A percentile compares a stretch with the other conserved stretches of the same genome.
Conservation (phyloP, 2,113 vertebrate species). For the Amblyornis subalaris region DNA sequence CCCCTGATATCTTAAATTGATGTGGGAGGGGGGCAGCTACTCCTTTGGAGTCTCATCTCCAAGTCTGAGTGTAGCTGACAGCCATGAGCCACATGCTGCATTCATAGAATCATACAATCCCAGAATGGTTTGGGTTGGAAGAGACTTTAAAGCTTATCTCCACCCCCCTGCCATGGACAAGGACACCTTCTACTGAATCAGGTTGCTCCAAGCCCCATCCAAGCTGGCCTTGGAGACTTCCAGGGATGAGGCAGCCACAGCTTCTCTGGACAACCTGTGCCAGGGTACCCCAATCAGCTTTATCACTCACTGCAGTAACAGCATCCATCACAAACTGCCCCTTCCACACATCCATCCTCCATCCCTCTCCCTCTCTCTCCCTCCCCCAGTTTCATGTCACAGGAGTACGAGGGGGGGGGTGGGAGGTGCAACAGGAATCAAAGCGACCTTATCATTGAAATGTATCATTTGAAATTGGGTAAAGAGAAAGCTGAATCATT, state of each 20-base stretch:
- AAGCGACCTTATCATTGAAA: background rate
- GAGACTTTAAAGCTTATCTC: background rate
- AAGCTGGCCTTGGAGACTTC: background rate
- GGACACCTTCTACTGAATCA: background rate
- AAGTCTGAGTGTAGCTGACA: background rate
- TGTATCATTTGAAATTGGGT: background rate
- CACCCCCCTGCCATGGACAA: background rate
- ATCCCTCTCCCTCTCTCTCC: background rate
- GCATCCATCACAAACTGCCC: background rate
- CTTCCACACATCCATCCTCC: background rate
- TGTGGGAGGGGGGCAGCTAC: background rate
- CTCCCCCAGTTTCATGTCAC: background rate
- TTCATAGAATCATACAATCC: background rate
- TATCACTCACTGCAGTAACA: background rate
- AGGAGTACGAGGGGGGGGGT: background rate
- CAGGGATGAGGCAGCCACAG: background rate
- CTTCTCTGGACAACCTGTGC: background rate
- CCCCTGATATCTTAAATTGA: background rate
- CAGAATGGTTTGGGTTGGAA: background rate
- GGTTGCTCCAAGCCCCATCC: background rate
- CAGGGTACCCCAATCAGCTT: background rate
- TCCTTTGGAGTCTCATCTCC: background rate
- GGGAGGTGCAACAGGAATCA: conserved; percentile 9
- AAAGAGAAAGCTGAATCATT: conserved; percentile 45
- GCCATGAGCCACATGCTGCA: background rate